Evolutionary conservation across 2,888 invertebrate genomes (phyloP), one percentile per base, ranked within the genome.

Genomic region (Agonum fuliginosum): DNA sequence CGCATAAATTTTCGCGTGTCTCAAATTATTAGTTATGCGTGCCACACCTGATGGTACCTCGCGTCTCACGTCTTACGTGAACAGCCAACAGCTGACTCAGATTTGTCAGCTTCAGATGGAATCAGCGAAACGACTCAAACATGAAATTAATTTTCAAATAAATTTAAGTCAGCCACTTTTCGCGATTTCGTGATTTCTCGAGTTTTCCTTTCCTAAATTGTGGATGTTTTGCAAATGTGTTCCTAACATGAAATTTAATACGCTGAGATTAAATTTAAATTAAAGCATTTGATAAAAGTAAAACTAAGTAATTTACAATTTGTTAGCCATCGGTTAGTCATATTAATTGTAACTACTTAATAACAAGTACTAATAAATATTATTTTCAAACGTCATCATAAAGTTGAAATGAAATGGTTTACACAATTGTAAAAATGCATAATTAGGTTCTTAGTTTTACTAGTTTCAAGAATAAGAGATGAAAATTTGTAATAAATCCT

Each of bases 111-210:
- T 30, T 62, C 58, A 62, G 58, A 30, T 62, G 30, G 17, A 62
- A 62, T 62, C 27, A 62, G 58, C 30, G 58, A 30, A 30, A 62
- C 58, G 58, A 62, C 30, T 62, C 30, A 62, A 62, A 62, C 58
- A 62, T 62, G 58, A 62, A 62, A 62, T 62, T 62, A 62, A 62
- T 62, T 62, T 27, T 30, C 58, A 17, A 62, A 62, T 62, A 62
- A 62, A 62, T 62, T 62, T 54, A 5, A 17, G 2, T 30, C 30
- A 30, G 58, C 27, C 30, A 27, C 58, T 30, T 62, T 62, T 62
- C 17, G 58, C 27, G 27, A 62, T 62, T 30, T 5, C 30, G 17
- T 34, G 30, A 62, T 62, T 62, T 30, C 58, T 27, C 43, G 14
- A 43, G 12, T 43, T 43, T 43, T 14, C 20, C 20, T 54, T 54